Percentiles rank a stretch among this genome's conserved stretches.
Evolutionary conservation across 1,140 invertebrate genomes (phyloP).

Genomic region (Hylaeus anthracinus): DNA sequence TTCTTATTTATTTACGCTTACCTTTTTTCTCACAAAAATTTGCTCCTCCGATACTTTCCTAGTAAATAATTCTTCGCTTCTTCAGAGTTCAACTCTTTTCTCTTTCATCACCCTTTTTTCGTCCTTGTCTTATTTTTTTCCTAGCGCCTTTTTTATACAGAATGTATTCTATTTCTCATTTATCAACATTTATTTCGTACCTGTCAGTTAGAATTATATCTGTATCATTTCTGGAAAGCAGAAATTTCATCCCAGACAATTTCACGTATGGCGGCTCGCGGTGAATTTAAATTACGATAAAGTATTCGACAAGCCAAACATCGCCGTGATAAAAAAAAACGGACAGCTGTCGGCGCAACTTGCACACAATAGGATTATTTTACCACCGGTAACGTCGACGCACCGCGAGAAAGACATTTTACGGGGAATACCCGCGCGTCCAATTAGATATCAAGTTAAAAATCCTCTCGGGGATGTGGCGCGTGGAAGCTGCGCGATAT

Average conservation of each 20-base stretch:
- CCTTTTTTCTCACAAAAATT: too few relatives aligned
- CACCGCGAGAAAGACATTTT: constrained; percentile 3
- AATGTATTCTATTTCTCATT: too few relatives aligned
- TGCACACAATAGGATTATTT: constrained; percentile 5
- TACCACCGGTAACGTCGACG: neutral
- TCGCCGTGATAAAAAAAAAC: neutral
- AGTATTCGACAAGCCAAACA: constrained; percentile 4
- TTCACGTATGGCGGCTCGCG: too few relatives aligned
- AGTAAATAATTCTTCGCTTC: too few relatives aligned
- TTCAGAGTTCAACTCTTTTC: too few relatives aligned
- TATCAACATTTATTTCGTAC: too few relatives aligned
- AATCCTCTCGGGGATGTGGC: neutral
- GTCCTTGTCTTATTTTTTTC: too few relatives aligned
- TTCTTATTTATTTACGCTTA: too few relatives aligned
- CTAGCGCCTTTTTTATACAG: too few relatives aligned
- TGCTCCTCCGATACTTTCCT: too few relatives aligned
- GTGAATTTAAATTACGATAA: constrained; percentile 30
- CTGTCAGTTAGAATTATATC: too few relatives aligned
- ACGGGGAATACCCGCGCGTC: neutral
- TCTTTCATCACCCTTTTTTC: too few relatives aligned
- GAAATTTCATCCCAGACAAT: neutral
- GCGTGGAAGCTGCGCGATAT: neutral
- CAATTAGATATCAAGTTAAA: constrained; percentile 18
- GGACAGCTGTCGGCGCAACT: neutral
- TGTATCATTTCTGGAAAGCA: neutral